Percentiles rank a stretch among this genome's conserved stretches.
These are phyloP conservation scores for Plectropomus leopardus DNA, from an alignment of 2,113 vertebrate genomes.

Conservation along the genomic window DNA sequence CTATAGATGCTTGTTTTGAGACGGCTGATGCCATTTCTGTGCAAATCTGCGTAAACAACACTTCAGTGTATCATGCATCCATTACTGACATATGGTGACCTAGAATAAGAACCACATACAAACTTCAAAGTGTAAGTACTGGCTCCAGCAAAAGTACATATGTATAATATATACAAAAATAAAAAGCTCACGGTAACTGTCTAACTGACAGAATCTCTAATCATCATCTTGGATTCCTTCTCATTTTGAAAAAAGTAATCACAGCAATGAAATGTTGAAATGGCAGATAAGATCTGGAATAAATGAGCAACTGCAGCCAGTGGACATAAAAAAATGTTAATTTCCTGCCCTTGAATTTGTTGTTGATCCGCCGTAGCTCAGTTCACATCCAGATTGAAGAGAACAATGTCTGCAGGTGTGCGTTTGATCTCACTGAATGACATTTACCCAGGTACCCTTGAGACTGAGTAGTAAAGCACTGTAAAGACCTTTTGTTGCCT, in stretches of 20 bases:
- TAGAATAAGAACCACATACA: conserved; percentile 39
- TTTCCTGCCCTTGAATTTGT: conserved; percentile 75
- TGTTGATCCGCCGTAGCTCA: conserved; percentile 57
- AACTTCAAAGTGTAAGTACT: conserved; percentile 33
- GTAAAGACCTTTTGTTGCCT: conserved; percentile 71
- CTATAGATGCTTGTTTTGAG: conserved; percentile 19
- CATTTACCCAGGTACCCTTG: conserved; percentile 73
- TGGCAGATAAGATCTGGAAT: conserved; percentile 58
- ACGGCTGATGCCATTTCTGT: conserved; percentile 26
- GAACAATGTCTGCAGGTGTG: conserved; percentile 78
- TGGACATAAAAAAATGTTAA: conserved; percentile 70
- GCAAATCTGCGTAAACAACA: conserved; percentile 21
- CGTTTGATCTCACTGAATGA: conserved; percentile 71
- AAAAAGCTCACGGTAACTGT: background rate
- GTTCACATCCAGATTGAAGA: conserved; percentile 62
- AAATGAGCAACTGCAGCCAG: conserved; percentile 62
- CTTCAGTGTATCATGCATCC: conserved; percentile 35
- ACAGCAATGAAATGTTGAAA: conserved; percentile 57
- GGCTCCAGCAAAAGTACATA: conserved; percentile 2
- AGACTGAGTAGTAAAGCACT: conserved; percentile 60
- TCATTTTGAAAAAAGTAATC: conserved; percentile 64
- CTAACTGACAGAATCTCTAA: conserved; percentile 17
- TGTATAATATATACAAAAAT: background rate
- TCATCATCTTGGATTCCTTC: conserved; percentile 39
- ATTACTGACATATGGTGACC: conserved; percentile 62